Conservation (phyloP, 1,140 invertebrate species). For the Leptinotarsa undecemlineata region DNA sequence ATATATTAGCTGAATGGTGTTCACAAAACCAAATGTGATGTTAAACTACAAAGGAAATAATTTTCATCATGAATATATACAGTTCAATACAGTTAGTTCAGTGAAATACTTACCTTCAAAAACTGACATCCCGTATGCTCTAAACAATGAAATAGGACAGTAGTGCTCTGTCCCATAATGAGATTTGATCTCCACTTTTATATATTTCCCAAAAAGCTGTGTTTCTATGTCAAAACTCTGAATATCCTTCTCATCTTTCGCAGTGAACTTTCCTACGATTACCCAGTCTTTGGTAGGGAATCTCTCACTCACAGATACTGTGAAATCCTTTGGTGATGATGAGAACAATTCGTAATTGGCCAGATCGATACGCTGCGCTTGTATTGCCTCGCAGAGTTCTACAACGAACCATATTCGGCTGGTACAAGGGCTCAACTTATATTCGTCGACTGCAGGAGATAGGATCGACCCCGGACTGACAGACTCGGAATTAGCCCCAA, state of each 20-base stretch:
- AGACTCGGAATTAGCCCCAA: conserved; percentile 89
- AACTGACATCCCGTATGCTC: conserved; percentile 89
- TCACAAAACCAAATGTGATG: too few species aligned
- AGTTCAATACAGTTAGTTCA: too few species aligned
- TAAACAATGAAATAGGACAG: conserved; percentile 91
- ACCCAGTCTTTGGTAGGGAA: conserved; percentile 81
- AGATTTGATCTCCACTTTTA: conserved; percentile 87
- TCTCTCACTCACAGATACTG: conserved; percentile 81
- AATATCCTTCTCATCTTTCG: conserved; percentile 82
- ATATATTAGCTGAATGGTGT: too few species aligned
- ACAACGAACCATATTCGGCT: conserved; percentile 94
- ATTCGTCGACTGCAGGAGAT: conserved; percentile 90
- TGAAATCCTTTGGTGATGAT: conserved; percentile 90
- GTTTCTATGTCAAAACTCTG: conserved; percentile 83
- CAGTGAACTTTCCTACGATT: conserved; percentile 82
- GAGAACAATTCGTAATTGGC: conserved; percentile 99
- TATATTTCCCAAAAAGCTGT: conserved; percentile 90
- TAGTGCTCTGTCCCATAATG: conserved; percentile 97
- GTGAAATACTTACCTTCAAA: conserved; percentile 63
- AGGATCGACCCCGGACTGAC: conserved; percentile 82
- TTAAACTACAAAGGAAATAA: too few species aligned
- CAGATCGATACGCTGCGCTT: conserved; percentile 90
- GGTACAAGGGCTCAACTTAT: conserved; percentile 95
- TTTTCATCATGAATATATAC: too few species aligned
- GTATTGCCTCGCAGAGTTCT: conserved; percentile 96